Base-by-base conservation (phyloP, 1,140 invertebrate species). In the Chironomus tepperi region DNA sequence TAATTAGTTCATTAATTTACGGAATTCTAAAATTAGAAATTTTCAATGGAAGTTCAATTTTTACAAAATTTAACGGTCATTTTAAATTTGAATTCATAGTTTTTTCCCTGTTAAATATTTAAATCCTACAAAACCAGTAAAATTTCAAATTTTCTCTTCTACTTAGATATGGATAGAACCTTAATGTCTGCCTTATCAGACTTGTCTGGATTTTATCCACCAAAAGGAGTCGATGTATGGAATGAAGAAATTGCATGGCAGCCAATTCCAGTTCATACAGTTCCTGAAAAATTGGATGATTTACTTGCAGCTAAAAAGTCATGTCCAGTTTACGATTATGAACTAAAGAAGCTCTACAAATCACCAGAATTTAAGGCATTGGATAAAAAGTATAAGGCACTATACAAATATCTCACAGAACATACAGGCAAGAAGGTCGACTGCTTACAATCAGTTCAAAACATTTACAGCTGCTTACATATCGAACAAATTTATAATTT, bases 181-280 rank as follows among this genome's bases (percentile, higher is more conserved):
- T 81, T 98, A 7, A 96, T 95, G 91, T 96, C 93, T 77, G 95
- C 93, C 0, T 85, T 91, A 80, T 84, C 88, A 1, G 91, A 95
- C 83, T 84, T 97, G 74, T 94, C 94, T 75, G 93, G 93, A 6
- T 86, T 93, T 76, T 94, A 90, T 80, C 91, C 92, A 7, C 88
- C 89, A 0, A 78, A 79, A 12, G 84, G 82, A 5, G 78, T 83
- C 16, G 84, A 89, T 77, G 75, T 88, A 3, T 96, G 93, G 91
- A 88, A 94, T 79, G 75, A 78, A 0, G 76, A 87, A 3, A 80
- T 96, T 1, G 78, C 83, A 10, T 98, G 95, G 95, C 94, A 96
- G 81, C 95, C 95, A 0, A 92, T 97, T 77, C 93, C 95, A 0
- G 86, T 97, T 9, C 93, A 96, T 77, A 93, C 94, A 0, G 77